A percentile compares a stretch with the other conserved stretches of the same genome.
These are phyloP conservation scores for Mesochorus sp. DNA, from an alignment of 2,888 invertebrate species.

Conservation along the genomic window DNA sequence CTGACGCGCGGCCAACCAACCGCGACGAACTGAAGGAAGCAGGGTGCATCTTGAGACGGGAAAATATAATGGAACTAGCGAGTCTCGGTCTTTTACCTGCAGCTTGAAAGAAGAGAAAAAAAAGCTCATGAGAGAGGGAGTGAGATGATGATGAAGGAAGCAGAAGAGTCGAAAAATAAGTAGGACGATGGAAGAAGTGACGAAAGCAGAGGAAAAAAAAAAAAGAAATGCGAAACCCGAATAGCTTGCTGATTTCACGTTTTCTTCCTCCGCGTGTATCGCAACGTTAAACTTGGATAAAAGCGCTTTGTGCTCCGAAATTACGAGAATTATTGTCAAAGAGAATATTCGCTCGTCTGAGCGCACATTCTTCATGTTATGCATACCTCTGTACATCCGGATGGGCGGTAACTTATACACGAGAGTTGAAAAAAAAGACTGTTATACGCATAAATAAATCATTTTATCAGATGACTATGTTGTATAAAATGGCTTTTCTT, in stretches of 20 bases:
- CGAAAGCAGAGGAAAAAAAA: constrained; percentile 46
- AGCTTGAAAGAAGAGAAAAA: constrained; percentile 58
- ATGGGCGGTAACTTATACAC: not conserved
- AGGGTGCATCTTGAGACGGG: constrained; percentile 60
- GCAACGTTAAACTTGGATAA: constrained; percentile 56
- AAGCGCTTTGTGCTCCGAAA: constrained; percentile 52
- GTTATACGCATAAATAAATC: too few relatives aligned
- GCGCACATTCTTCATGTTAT: not conserved
- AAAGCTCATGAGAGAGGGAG: constrained; percentile 14
- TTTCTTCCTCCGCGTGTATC: constrained; percentile 40
- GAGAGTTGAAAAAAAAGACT: too few relatives aligned
- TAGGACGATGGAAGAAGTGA: constrained; percentile 36
- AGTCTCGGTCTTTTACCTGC: constrained; percentile 58
- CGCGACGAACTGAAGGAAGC: constrained; percentile 35
- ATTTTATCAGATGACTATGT: too few relatives aligned
- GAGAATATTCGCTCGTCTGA: constrained; percentile 54
- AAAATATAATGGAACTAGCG: constrained; percentile 68
- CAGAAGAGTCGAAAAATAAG: constrained; percentile 9
- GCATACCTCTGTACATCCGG: not conserved
- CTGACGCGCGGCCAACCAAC: constrained; percentile 57
- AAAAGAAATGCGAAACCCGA: constrained; percentile 29
- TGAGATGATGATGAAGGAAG: not conserved
- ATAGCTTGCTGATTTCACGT: constrained; percentile 53
- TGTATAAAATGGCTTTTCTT: too few relatives aligned
- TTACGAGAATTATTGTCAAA: constrained; percentile 60